Conservation (phyloP, 2,113 vertebrate species). For the Centropus bengalensis region DNA sequence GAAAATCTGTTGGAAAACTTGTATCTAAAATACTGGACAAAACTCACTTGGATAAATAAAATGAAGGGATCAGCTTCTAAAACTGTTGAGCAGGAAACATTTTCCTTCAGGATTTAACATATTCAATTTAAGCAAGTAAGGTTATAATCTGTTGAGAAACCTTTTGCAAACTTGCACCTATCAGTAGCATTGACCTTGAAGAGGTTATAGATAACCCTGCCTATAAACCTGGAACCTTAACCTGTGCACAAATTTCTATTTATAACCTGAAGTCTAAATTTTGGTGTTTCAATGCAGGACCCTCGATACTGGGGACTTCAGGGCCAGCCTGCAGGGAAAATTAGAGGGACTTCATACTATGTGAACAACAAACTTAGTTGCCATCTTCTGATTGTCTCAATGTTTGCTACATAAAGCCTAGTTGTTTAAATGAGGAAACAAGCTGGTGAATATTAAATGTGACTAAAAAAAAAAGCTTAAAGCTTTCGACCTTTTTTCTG, state of each 20-base stretch:
- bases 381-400: background rate
- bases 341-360: background rate
- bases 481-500: background rate
- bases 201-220: background rate
- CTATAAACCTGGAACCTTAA: background rate
- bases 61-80: background rate
- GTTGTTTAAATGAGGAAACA: background rate
- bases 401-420: background rate
- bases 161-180: background rate
- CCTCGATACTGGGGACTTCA: background rate
- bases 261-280: background rate
- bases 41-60: background rate
- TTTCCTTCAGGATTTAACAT: background rate
- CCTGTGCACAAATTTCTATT: background rate
- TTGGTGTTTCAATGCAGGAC: background rate
- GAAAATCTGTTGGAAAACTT: background rate
- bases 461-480: background rate
- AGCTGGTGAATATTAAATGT: background rate
- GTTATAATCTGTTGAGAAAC: background rate
- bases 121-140: background rate
- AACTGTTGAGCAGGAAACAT: background rate
- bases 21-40: background rate
- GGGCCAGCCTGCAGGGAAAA: background rate
- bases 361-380: background rate
- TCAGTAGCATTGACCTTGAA: background rate